phyloP scores from a whole-genome alignment of 2,797 vertebrate species.

The Pterois miles region DNA sequence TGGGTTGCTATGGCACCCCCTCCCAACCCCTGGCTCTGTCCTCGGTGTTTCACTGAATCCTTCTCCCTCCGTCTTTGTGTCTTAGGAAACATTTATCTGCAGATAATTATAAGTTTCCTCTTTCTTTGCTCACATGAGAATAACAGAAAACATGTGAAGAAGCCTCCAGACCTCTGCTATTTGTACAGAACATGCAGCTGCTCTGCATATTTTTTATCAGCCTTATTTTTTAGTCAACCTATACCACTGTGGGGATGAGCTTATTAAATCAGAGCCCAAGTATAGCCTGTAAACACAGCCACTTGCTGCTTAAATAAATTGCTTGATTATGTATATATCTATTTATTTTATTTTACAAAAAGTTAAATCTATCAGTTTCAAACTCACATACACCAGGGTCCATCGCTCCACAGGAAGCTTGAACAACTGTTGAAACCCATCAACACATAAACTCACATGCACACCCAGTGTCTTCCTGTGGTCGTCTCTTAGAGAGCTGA shows the following conservation, averaged over 20 bases:
- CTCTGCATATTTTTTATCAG: neutral
- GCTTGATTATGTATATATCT: too few relatives aligned
- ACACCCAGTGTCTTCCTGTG: neutral
- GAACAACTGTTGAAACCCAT: slow-evolving; percentile 5
- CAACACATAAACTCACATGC: neutral
- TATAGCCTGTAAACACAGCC: too few relatives aligned
- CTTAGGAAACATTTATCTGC: slow-evolving; percentile 1
- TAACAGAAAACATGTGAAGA: neutral
- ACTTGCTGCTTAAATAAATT: too few relatives aligned
- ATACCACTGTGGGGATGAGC: too few relatives aligned
- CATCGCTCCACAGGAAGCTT: neutral
- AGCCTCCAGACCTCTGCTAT: neutral
- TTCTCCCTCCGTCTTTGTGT: neutral
- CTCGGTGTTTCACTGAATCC: neutral
- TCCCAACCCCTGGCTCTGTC: neutral
- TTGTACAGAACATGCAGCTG: neutral
- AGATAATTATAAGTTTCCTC: neutral
- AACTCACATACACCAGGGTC: neutral
- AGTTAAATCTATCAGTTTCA: neutral
- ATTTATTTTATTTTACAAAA: neutral
- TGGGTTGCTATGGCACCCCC: slow-evolving; percentile 61
- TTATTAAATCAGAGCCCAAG: too few relatives aligned
- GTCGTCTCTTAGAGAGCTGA: neutral
- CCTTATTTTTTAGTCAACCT: too few relatives aligned
- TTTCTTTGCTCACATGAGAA: neutral